Percentiles rank a stretch among this genome's conserved stretches.
Conservation (phyloP, 2,113 vertebrate species). For the Limanda limanda region DNA sequence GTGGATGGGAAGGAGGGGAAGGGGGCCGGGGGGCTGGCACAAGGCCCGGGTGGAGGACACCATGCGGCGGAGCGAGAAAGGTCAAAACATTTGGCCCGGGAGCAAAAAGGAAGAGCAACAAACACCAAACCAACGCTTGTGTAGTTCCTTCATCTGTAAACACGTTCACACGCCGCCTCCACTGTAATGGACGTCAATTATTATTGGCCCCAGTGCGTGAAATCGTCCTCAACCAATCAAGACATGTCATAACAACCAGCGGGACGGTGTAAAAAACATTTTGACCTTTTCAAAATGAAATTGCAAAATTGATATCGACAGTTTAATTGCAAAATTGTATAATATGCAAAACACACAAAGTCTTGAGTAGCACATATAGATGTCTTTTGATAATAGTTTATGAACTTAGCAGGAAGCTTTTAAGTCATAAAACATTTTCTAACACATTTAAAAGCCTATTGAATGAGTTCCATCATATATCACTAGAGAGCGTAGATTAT, state of each 20-base stretch:
- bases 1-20: background rate
- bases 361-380: background rate
- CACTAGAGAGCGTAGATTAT: background rate
- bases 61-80: conserved; percentile 23
- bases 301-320: no score
- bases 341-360: background rate
- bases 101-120: conserved; percentile 6
- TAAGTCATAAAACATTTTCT: background rate
- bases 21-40: background rate
- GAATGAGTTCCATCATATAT: background rate
- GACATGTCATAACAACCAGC: background rate
- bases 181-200: background rate
- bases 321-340: background rate
- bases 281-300: no score
- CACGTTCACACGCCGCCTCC: background rate
- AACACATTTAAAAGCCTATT: background rate
- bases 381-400: background rate
- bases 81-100: conserved; percentile 41
- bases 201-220: background rate
- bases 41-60: background rate
- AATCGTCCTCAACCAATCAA: background rate
- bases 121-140: background rate
- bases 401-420: background rate
- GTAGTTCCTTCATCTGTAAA: background rate
- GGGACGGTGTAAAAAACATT: no score